phyloP scores from a whole-genome alignment of 2,797 vertebrate genomes.

The Myiothlypis coronata region DNA sequence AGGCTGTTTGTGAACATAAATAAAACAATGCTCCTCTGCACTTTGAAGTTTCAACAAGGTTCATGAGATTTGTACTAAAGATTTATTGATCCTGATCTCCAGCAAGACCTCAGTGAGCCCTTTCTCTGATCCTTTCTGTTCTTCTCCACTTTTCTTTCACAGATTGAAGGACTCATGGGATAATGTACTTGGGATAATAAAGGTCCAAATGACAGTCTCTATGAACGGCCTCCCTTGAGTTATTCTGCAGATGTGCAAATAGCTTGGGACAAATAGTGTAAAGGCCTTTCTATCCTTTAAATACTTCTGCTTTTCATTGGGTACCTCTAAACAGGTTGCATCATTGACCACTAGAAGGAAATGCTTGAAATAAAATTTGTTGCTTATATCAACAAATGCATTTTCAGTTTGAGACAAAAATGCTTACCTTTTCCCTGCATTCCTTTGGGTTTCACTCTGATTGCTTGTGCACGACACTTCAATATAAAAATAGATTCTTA shows the following conservation, averaged over 20 bases:
- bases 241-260: not conserved
- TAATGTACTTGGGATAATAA: not conserved
- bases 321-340: not conserved
- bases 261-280: not conserved
- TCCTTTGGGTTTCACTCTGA: not conserved
- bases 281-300: not conserved
- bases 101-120: not conserved
- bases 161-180: not conserved
- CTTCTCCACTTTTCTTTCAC: not conserved
- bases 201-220: not conserved
- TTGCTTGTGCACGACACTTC: not conserved
- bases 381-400: not conserved
- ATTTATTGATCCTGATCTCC: not conserved
- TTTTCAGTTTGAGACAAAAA: not conserved
- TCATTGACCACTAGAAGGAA: not conserved
- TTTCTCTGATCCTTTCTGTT: not conserved
- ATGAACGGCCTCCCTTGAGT: not conserved
- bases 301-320: not conserved
- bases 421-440: not conserved
- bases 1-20: not conserved
- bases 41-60: not conserved
- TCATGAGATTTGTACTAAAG: not conserved
- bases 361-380: not conserved
- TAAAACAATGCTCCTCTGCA: not conserved
- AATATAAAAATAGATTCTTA: not conserved